phyloP scores from a whole-genome alignment of 2,888 invertebrate species.

The Lacanobia oleracea region DNA sequence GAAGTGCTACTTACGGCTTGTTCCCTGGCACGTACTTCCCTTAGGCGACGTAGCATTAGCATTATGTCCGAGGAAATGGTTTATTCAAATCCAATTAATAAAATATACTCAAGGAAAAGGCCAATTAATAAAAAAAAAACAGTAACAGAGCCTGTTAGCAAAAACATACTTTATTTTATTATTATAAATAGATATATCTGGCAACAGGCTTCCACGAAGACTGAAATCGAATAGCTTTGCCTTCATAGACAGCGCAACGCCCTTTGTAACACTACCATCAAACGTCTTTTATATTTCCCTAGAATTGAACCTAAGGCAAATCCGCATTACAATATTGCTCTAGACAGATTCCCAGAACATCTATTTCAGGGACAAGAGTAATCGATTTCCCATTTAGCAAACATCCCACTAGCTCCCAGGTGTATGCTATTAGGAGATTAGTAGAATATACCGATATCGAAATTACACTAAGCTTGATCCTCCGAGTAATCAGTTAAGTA shows the following conservation, averaged over 20 bases:
- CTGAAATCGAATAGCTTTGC: conserved; percentile 11
- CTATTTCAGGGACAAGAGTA: conserved; percentile 4
- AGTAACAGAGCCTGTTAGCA: not conserved
- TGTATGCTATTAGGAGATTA: conserved; percentile 3
- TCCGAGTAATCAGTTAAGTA: conserved; percentile 3
- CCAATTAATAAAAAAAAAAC: not conserved
- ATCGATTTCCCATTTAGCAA: conserved; percentile 13
- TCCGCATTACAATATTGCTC: not conserved
- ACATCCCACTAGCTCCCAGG: not conserved
- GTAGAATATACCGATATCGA: not conserved
- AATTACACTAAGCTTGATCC: not conserved
- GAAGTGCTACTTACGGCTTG: conserved; percentile 2
- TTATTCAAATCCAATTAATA: not conserved
- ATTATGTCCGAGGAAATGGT: conserved; percentile 2
- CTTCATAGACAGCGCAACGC: not conserved
- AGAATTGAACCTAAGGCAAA: not conserved
- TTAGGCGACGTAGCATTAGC: not conserved
- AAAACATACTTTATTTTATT: not conserved
- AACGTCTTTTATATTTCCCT: conserved; percentile 4
- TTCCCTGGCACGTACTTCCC: not conserved
- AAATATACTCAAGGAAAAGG: not conserved
- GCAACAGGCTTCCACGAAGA: not conserved
- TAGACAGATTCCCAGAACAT: conserved; percentile 2
- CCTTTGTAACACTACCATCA: not conserved
- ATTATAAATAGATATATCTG: no score